These are phyloP conservation scores for Apoda limacodes DNA, from an alignment of 2,888 invertebrate genomes.

Conservation along the genomic window DNA sequence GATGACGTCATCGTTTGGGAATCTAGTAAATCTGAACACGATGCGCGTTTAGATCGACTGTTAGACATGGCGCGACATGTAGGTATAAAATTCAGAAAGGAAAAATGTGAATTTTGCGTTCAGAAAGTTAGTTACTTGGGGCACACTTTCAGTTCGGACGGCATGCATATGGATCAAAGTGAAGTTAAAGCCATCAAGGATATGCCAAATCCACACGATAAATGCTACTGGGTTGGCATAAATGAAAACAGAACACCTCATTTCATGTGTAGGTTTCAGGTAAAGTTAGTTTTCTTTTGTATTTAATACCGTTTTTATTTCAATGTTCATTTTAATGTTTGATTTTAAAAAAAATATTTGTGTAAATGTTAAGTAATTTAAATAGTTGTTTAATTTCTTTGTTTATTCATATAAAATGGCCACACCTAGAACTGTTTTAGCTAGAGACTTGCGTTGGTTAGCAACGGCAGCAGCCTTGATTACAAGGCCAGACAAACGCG, in stretches of 20 bases:
- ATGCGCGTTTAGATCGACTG: slow-evolving; percentile 6
- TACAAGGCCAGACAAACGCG: no score
- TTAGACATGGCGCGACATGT: slow-evolving; percentile 9
- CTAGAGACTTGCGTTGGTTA: no score
- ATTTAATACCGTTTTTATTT: slow-evolving; percentile 14
- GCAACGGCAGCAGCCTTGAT: no score
- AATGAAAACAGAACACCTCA: no score
- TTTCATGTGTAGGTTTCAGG: slow-evolving; percentile 17
- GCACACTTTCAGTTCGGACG: slow-evolving; percentile 16
- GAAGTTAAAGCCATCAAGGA: slow-evolving; percentile 17
- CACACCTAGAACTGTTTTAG: no score
- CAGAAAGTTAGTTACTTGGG: slow-evolving; percentile 15
- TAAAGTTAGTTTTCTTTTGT: slow-evolving; percentile 12
- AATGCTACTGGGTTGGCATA: no score
- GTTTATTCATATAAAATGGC: no score
- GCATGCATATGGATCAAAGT: slow-evolving; percentile 15
- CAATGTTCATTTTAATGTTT: slow-evolving; percentile 1
- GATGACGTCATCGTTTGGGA: slow-evolving; percentile 11
- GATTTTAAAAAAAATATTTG: slow-evolving; percentile 10
- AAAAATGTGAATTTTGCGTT: slow-evolving; percentile 14
- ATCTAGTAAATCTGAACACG: slow-evolving; percentile 6
- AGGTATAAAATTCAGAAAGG: slow-evolving; percentile 14
- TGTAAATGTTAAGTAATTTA: slow-evolving; percentile 11
- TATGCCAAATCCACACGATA: slow-evolving; percentile 9
- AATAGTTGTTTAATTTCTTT: no score